phyloP scores from a whole-genome alignment of 2,113 vertebrate species.

The Cyanocitta stelleri region DNA sequence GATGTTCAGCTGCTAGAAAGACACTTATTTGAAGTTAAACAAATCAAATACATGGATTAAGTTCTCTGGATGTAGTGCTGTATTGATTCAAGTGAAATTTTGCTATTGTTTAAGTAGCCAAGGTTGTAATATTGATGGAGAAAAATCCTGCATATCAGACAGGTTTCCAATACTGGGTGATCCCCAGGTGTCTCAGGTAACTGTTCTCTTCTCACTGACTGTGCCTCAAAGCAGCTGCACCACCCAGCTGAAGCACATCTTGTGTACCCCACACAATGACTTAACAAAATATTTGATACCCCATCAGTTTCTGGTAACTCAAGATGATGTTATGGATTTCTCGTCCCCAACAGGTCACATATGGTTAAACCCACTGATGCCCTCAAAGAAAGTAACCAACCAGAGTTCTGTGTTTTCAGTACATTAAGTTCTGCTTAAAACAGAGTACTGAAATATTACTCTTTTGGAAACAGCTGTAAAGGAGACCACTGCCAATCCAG shows the following conservation, averaged over 20 bases:
- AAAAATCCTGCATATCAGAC: not conserved
- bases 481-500: not conserved
- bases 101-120: not conserved
- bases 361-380: not conserved
- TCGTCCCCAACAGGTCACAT: not conserved
- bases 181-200: not conserved
- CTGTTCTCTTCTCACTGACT: not conserved
- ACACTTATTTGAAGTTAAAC: not conserved
- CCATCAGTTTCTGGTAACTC: not conserved
- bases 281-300: not conserved
- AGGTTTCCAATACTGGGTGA: not conserved
- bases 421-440: not conserved
- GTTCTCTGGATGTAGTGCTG: not conserved
- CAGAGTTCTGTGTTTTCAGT: not conserved
- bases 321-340: not conserved
- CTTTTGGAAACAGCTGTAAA: not conserved
- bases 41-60: not conserved
- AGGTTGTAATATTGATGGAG: not conserved
- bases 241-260: not conserved
- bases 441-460: not conserved
- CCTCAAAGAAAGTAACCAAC: not conserved
- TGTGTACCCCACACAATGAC: rapidly evolving
- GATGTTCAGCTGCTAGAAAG: not conserved
- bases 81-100: not conserved
- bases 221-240: not conserved